Base-by-base conservation (phyloP, 2,888 invertebrate species). In the Pyralis farinalis region DNA sequence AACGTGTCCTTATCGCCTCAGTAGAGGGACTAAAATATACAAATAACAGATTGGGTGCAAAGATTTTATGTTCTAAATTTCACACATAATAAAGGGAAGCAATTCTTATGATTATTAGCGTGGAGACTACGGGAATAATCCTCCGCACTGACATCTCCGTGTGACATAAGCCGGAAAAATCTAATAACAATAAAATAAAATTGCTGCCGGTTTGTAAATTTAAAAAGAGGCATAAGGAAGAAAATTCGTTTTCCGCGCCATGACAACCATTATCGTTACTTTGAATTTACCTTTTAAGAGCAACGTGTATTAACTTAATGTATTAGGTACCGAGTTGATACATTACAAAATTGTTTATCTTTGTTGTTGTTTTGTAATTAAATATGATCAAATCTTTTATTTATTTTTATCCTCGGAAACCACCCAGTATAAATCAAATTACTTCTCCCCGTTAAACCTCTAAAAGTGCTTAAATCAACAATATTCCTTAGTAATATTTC, bases 161-260 rank as follows among this genome's bases (percentile, higher is more conserved):
- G 84, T 86, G 88, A 88, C 88, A 82, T 86, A 86, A 88, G 73
- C 87, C 84, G 84, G 83, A 85, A 88, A 86, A 88, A 85, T 87
- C 85, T 87, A 85, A 88, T 88, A 87, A 87, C 88, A 88, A 87
- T 88, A 88, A 88, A 88, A 87, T 84, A 85, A 81, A 87, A 88
- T 88, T 88, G 89, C 86, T 60, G 68, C 71, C 78, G 79, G 82
- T 87, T 86, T 87, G 86, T 83, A 84, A 83, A 84, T 87, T 86
- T 79, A 79, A 81, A 85, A 83, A 51, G 65, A 47, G 63, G 77
- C 71, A 81, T 66, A 78, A 83, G 85, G 82, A 79, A 77, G 79
- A 73, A 79, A 83, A 82, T 84, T 85, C 82, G 83, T 81, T 86
- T 84, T 78, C 69, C 72, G 75, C 76, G 63, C 75, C 80, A 63